These are phyloP conservation scores for Lochmaea crataegi DNA, from an alignment of 2,888 invertebrate species.

Conservation along the genomic window DNA sequence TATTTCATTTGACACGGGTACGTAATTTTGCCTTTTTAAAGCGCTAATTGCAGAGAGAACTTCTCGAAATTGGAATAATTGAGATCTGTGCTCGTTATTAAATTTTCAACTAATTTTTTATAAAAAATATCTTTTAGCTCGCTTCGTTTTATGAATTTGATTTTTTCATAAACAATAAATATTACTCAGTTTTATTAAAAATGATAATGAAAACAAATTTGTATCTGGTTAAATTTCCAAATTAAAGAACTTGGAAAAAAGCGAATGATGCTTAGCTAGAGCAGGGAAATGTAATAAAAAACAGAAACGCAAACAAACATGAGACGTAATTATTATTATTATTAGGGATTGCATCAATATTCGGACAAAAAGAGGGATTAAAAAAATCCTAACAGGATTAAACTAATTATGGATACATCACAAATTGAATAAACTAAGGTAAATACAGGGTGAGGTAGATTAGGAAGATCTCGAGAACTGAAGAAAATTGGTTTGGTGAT, in stretches of 20 bases:
- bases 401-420: no score
- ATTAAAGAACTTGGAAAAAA: not conserved
- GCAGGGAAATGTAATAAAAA: no score
- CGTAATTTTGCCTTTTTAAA: constrained; percentile 1
- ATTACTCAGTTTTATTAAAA: not conserved
- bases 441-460: no score
- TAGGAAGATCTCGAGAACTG: no score
- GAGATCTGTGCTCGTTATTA: constrained; percentile 4
- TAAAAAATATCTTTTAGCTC: not conserved
- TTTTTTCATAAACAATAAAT: not conserved
- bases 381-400: no score
- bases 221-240: not conserved
- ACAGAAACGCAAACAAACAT: no score
- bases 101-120: constrained; percentile 16
- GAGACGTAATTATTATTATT: no score
- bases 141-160: not conserved
- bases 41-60: constrained; percentile 14
- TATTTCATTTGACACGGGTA: constrained; percentile 16
- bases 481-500: no score
- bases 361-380: no score
- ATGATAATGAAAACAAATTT: not conserved
- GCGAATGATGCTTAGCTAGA: no score
- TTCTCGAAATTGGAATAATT: constrained; percentile 13
- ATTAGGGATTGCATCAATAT: no score
- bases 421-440: no score